These are phyloP conservation scores for Dimorphilus gyrociliatus DNA, from an alignment of 2,888 invertebrate genomes.

Conservation along the genomic window DNA sequence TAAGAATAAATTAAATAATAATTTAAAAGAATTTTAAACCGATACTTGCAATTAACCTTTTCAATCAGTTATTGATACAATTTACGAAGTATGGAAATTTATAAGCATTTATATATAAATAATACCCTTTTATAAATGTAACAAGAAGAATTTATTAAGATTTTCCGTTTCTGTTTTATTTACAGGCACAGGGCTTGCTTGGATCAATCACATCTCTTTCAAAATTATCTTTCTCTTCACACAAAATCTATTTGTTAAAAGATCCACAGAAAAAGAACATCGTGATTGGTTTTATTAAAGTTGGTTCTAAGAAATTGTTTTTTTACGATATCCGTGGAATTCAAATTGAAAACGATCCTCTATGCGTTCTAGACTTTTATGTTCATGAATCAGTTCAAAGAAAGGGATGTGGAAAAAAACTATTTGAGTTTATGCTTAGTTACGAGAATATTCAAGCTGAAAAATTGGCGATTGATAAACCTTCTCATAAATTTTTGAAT, in stretches of 20 bases:
- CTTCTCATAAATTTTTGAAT: conserved; percentile 67
- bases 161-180: conserved; percentile 1
- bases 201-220: conserved; percentile 29
- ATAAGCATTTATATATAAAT: not conserved
- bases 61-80: too few species aligned
- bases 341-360: conserved; percentile 60
- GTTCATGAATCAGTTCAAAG: conserved; percentile 66
- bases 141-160: not conserved
- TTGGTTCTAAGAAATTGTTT: conserved; percentile 74
- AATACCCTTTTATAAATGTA: not conserved
- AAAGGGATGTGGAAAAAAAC: conserved; percentile 60
- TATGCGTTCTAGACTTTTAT: conserved; percentile 85
- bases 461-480: conserved; percentile 76
- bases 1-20: conserved; percentile 9
- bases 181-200: conserved; percentile 33
- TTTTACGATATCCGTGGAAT: conserved; percentile 40
- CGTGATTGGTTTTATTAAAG: conserved; percentile 63
- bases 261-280: conserved; percentile 35
- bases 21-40: too few species aligned
- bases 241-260: conserved; percentile 33
- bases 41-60: too few species aligned
- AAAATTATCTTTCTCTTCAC: conserved; percentile 27
- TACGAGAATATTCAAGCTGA: conserved; percentile 51
- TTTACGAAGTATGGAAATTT: too few species aligned
- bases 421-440: conserved; percentile 75